Base-by-base conservation (phyloP, 2,888 invertebrate genomes). In the Drosophila niveifrons region DNA sequence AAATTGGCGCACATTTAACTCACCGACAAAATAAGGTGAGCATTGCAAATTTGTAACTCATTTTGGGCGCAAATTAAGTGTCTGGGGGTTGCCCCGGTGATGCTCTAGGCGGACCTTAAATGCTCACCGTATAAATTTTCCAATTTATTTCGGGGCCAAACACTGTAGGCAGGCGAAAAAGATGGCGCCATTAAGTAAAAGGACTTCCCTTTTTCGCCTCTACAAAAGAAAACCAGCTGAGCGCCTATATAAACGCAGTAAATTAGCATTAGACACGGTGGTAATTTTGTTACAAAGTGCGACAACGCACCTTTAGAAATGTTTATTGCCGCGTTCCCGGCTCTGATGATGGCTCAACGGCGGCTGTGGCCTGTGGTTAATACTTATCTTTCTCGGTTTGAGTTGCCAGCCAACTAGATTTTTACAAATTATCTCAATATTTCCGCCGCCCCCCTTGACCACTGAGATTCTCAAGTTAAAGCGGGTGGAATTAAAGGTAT, bases 211-310 rank as follows among this genome's bases (percentile, higher is more conserved):
- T 8, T 23, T 23, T n/a, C n/a, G 13, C 2, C 39, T 4, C 39
- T 4, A n/a, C 36, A 36, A n/a, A 43, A 48, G 51, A 48, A 36
- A 41, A 55, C 28, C 17, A 52, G 44, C 66, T 57, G 73, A 64
- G 65, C 62, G 58, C 71, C 71, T 63, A 78, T 75, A 72, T 66
- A 80, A 82, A 76, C 70, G 75, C 76, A 82, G 82, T 88, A 85
- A 85, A 85, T 85, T 88, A 85, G 80, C 76, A 88, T 88, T 82
- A 85, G 82, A 78, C 77, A 68, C 71, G 69, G 75, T 81, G 74
- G 80, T 75, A 75, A 82, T 87, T 84, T 82, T 74, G 72, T 66
- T 82, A 75, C 70, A 53, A 70, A 64, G 75, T 66, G 78, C 52
- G 76, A 66, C 41, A 67, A 39, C 36, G 36, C 70, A 65, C 28